Evolutionary conservation across 2,797 vertebrate genomes (phyloP).

Genomic region (Thaleichthys pacificus): DNA sequence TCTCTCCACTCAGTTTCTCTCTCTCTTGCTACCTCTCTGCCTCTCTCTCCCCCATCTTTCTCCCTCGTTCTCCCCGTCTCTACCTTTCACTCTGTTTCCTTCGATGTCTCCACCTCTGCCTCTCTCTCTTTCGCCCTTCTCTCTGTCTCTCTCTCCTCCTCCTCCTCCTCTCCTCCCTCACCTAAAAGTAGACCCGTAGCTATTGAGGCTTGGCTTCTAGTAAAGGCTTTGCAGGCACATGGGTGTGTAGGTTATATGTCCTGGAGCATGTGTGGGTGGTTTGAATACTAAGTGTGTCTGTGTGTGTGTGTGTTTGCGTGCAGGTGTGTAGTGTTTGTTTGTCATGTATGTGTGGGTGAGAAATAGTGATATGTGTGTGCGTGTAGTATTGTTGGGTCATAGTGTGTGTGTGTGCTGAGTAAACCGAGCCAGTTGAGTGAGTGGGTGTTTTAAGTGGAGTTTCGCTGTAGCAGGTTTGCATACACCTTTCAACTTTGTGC

Average conservation of each 20-base stretch:
- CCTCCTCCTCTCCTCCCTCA: no score
- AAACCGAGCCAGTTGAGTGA: background rate
- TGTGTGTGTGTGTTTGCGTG: no score
- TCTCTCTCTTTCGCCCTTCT: constrained; percentile 13
- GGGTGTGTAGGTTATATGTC: background rate
- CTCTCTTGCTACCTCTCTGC: no score
- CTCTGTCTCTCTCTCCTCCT: no score
- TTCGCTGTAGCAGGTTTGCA: constrained; percentile 23
- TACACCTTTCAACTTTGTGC: constrained; percentile 3
- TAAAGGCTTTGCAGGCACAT: background rate
- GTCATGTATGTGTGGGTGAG: no score
- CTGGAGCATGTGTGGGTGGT: background rate
- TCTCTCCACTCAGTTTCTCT: background rate
- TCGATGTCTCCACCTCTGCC: background rate
- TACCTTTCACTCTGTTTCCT: background rate
- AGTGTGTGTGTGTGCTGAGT: background rate
- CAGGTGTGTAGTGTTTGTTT: no score
- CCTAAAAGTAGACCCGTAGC: background rate
- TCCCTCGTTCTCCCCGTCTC: no score
- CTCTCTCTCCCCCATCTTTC: no score
- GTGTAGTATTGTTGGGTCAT: no score
- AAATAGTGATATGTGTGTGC: no score
- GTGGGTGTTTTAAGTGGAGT: constrained; percentile 6
- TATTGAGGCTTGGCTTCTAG: constrained; percentile 2
- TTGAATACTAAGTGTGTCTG: background rate